Conservation (phyloP, 2,797 vertebrate genomes). For the Microcaecilia unicolor region DNA sequence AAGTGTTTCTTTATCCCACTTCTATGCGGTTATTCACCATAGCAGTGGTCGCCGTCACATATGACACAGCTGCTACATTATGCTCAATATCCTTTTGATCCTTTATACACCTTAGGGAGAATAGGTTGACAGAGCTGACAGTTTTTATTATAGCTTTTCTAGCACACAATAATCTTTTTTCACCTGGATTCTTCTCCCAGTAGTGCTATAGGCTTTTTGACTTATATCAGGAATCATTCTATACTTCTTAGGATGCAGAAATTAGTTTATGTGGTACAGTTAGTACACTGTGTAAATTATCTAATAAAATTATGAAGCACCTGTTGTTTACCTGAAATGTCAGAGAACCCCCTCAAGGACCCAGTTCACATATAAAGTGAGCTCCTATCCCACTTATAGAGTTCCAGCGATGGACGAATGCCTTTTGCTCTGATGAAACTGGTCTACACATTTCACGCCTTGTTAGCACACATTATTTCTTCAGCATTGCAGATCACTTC, state of each 20-base stretch:
- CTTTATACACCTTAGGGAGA: constrained; percentile 42
- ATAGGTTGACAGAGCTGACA: constrained; percentile 56
- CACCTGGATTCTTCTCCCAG: constrained; percentile 41
- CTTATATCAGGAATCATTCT: constrained; percentile 31
- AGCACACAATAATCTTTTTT: constrained; percentile 62
- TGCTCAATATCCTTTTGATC: constrained; percentile 50
- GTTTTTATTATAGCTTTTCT: constrained; percentile 59
- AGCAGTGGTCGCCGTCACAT: constrained; percentile 24
- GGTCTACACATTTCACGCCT: background rate
- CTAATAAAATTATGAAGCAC: constrained; percentile 25
- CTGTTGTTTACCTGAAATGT: constrained; percentile 29
- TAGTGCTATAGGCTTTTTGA: constrained; percentile 42
- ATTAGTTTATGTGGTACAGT: constrained; percentile 14
- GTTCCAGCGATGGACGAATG: too few relatives aligned
- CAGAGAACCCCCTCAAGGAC: constrained; percentile 6
- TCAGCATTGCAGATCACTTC: background rate
- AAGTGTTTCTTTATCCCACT: constrained; percentile 13
- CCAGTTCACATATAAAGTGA: constrained; percentile 2
- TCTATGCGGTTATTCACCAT: constrained; percentile 15
- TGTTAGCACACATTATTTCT: background rate
- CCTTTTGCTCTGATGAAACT: background rate
- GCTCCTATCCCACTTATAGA: background rate
- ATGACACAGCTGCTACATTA: constrained; percentile 43
- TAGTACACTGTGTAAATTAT: constrained; percentile 18
- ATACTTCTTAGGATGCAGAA: constrained; percentile 27